Evolutionary conservation across 1,140 invertebrate genomes (phyloP).

Genomic region (Bombus pyrosoma): DNA sequence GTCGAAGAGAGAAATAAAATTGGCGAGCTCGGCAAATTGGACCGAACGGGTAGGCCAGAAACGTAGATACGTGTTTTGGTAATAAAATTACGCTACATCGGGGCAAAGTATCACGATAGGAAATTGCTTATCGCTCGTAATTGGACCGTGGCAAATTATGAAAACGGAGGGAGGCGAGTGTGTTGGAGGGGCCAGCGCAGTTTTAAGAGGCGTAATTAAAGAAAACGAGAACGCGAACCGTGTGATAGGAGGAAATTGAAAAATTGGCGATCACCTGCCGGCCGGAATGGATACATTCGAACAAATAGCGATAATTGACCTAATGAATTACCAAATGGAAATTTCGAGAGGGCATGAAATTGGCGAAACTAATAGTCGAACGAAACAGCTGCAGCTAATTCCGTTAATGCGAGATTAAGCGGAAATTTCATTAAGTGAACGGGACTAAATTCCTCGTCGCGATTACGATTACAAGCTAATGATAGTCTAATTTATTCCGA

Average conservation of each 20-base stretch:
- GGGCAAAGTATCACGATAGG: conserved; percentile 46
- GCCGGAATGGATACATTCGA: neutral
- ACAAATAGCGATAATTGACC: conserved; percentile 6
- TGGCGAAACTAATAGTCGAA: neutral
- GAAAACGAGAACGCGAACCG: neutral
- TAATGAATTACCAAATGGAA: conserved; percentile 21
- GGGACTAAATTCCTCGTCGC: neutral
- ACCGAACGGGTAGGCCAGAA: neutral
- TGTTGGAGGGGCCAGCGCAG: no score
- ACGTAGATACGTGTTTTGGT: conserved; percentile 43
- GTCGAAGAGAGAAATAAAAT: conserved; percentile 58
- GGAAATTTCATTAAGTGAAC: neutral
- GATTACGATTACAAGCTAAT: neutral
- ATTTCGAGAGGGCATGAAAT: neutral
- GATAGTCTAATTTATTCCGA: neutral
- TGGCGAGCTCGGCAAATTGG: conserved; percentile 51
- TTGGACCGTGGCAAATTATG: conserved; percentile 28
- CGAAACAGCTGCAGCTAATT: neutral
- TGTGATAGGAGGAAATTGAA: neutral
- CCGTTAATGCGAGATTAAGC: neutral
- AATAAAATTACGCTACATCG: conserved; percentile 58
- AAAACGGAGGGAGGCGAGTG: neutral
- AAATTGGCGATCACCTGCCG: neutral
- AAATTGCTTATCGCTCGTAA: conserved; percentile 47
- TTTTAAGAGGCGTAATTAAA: conserved; percentile 6